Percentiles rank a stretch among this genome's conserved stretches.
These are phyloP conservation scores for Agrochola macilenta DNA, from an alignment of 2,888 invertebrate genomes.

Conservation along the genomic window DNA sequence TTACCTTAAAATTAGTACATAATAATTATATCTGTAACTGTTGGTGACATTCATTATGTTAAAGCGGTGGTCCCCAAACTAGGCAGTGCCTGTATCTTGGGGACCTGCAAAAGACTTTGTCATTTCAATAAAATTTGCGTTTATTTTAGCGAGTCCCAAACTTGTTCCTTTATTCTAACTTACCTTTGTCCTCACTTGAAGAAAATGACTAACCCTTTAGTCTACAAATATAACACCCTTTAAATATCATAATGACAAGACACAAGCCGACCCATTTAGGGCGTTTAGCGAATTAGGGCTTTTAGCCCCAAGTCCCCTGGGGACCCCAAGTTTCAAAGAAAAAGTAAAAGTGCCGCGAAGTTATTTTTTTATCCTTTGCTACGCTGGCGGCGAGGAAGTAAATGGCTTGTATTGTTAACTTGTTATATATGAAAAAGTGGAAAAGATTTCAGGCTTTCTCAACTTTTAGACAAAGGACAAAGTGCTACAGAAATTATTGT, in stretches of 20 bases:
- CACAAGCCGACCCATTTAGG: constrained; percentile 11
- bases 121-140: background rate
- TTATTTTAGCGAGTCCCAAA: background rate
- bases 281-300: constrained; percentile 39
- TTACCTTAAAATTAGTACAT: too few relatives aligned
- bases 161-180: background rate
- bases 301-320: constrained; percentile 24
- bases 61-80: too few relatives aligned
- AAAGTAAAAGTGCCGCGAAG: constrained; percentile 29
- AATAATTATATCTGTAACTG: too few relatives aligned
- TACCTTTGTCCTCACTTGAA: background rate
- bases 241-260: constrained; percentile 17
- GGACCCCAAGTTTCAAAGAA: constrained; percentile 31
- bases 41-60: too few relatives aligned
- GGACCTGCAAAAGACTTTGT: too few relatives aligned
- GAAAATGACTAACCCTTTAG: background rate
- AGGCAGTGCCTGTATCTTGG: too few relatives aligned
- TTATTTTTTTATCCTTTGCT: constrained; percentile 31
- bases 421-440: constrained; percentile 26
- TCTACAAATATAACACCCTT: background rate
- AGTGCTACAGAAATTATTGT: background rate
- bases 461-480: background rate
- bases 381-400: constrained; percentile 15
- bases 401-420: constrained; percentile 48
- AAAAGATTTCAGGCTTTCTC: background rate